Evolutionary conservation across 2,113 vertebrate species (phyloP).

Genomic region (Philantomba maxwellii): DNA sequence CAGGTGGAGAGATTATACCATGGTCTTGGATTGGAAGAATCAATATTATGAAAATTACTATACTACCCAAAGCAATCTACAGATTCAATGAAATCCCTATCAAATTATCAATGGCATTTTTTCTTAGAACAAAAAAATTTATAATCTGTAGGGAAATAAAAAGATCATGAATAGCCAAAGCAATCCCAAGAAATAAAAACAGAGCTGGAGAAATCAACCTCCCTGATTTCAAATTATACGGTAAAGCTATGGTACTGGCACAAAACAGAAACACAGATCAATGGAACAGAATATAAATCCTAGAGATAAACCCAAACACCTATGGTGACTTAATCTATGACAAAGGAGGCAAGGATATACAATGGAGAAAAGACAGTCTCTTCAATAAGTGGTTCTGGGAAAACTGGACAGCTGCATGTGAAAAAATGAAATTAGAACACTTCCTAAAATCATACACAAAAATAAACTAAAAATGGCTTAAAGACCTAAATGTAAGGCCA

Average conservation of each 20-base stretch:
- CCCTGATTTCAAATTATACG: rapidly evolving
- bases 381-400: not conserved
- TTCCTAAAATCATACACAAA: not conserved
- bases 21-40: not conserved
- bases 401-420: not conserved
- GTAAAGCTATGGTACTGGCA: not conserved
- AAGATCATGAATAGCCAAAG: not conserved
- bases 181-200: not conserved
- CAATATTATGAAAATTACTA: not conserved
- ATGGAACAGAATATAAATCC: not conserved
- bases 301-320: not conserved
- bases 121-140: not conserved
- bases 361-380: not conserved
- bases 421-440: not conserved
- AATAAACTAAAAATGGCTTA: not conserved
- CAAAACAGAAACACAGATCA: not conserved
- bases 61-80: not conserved
- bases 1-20: not conserved
- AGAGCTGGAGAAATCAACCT: not conserved
- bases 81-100: not conserved
- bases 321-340: not conserved
- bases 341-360: not conserved
- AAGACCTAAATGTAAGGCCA: not conserved
- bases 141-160: not conserved
- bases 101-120: not conserved